Evolutionary conservation across 1,140 invertebrate species (phyloP), one percentile per base, ranked within the genome.

Genomic region (Lutraria rhynchaena): DNA sequence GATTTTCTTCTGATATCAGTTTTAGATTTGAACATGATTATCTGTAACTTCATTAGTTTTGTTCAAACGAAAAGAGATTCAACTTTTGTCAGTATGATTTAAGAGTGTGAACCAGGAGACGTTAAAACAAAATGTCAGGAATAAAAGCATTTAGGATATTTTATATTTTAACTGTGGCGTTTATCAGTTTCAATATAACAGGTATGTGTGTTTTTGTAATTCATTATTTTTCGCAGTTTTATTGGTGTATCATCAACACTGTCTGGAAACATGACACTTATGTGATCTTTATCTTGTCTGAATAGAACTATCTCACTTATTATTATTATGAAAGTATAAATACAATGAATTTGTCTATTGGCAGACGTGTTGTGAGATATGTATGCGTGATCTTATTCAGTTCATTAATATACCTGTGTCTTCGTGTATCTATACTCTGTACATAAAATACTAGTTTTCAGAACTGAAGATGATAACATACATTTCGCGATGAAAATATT

Each of bases 281-380:
- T 27, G n/a, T 49, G 37, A 46, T 46, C 44, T 67, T 49, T 46
- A 46, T 67, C 41, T 46, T 46, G 37, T 67, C 37, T 46, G 44
- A 49, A 46, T 31, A 35, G 44, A 63, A 63, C 9, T n/a, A 24
- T 27, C 22, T 49, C 44, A 37, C 49, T 29, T 46, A 27, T 31
- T 67, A 31, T 46, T 67, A 24, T 37, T 19, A 67, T 27, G 41
- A 67, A 37, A 46, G 31, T 51, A 46, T 41, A 67, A 31, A 49
- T 46, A 49, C 15, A 46, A 27, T 31, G 49, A 46, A 31, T 67
- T 19, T 7, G 63, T 67, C 37, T 49, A 67, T n/a, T 11, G 31
- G 17, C 29, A 49, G 46, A 41, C n/a, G 29, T 17, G 13, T 13
- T 60, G 15, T 60, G 2, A 33, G 24, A 24, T 35, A 3, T 27